These are phyloP conservation scores for Polydrusus tereticollis DNA, from an alignment of 2,888 invertebrate species.

Conservation along the genomic window DNA sequence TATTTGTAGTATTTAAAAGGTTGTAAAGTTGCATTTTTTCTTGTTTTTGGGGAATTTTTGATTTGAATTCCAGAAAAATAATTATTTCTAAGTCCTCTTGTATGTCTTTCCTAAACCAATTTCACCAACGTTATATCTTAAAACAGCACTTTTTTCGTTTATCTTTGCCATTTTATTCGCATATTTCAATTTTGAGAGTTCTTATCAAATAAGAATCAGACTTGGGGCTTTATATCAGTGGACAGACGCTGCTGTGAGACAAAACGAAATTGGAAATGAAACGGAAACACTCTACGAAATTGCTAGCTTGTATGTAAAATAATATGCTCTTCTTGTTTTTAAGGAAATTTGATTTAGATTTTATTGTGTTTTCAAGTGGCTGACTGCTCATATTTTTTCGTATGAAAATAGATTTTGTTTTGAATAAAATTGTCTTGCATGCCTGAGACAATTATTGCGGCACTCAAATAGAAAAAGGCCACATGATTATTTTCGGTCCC, in stretches of 20 bases:
- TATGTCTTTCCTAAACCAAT: constrained; percentile 28
- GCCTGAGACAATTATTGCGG: too few species aligned
- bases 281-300: constrained; percentile 44
- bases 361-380: constrained; percentile 9
- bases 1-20: too few species aligned
- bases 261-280: constrained; percentile 46
- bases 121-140: constrained; percentile 32
- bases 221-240: constrained; percentile 49
- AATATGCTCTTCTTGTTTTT: constrained; percentile 15
- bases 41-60: too few species aligned
- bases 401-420: too few species aligned
- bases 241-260: constrained; percentile 41
- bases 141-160: constrained; percentile 37
- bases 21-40: too few species aligned
- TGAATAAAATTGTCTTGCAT: too few species aligned
- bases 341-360: constrained; percentile 10
- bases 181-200: constrained; percentile 47
- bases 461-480: too few species aligned
- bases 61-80: too few species aligned
- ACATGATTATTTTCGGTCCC: too few species aligned
- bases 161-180: constrained; percentile 42
- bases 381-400: not conserved
- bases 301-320: constrained; percentile 35
- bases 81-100: too few species aligned
- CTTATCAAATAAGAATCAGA: constrained; percentile 51